Conservation (phyloP, 2,113 vertebrate species). For the Gopherus evgoodei region DNA sequence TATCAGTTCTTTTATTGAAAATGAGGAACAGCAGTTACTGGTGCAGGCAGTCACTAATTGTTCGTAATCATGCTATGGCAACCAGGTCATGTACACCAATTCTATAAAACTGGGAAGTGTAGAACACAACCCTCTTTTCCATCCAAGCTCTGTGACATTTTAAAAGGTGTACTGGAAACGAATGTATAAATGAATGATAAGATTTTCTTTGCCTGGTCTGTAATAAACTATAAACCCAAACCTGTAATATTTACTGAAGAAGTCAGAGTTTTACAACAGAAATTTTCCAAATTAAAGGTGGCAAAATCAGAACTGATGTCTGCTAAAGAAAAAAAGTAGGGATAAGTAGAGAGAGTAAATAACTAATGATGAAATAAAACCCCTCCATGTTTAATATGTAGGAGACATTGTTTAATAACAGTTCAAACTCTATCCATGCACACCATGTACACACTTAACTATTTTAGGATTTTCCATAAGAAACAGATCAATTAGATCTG, state of each 20-base stretch:
- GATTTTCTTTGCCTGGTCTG: not conserved
- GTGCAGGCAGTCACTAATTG: not conserved
- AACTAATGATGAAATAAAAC: too few species aligned
- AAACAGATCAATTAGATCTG: not conserved
- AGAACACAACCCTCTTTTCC: not conserved
- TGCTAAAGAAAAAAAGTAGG: too few species aligned
- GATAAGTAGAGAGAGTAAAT: too few species aligned
- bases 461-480: accelerated
- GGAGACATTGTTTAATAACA: too few species aligned
- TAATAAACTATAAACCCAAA: not conserved
- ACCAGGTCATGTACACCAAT: not conserved
- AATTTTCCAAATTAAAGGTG: too few species aligned
- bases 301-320: too few species aligned
- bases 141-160: not conserved
- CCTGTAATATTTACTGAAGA: not conserved
- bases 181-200: not conserved
- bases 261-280: too few species aligned
- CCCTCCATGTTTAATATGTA: too few species aligned
- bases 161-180: not conserved
- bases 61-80: not conserved
- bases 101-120: not conserved
- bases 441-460: not conserved
- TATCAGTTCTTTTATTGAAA: not conserved
- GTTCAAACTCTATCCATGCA: too few species aligned
- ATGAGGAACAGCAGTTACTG: not conserved